phyloP scores from a whole-genome alignment of 2,888 invertebrate genomes.

The Melipona beecheii region DNA sequence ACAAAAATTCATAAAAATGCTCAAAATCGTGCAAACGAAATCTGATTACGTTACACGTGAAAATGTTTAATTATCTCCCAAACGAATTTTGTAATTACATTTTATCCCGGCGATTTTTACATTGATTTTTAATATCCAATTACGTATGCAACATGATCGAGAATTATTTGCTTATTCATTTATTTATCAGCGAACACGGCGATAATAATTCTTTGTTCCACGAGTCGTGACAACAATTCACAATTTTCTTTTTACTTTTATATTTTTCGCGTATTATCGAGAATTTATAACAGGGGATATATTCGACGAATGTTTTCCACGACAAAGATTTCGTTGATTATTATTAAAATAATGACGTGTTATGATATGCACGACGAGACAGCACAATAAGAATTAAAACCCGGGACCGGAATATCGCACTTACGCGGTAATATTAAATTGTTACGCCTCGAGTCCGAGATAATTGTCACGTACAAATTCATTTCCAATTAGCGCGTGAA shows the following conservation, averaged over 20 bases:
- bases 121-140: constrained; percentile 16
- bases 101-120: background rate
- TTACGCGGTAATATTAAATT: constrained; percentile 12
- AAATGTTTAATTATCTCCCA: background rate
- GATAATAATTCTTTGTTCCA: constrained; percentile 5
- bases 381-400: constrained; percentile 15
- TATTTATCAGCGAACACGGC: background rate
- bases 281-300: background rate
- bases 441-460: background rate
- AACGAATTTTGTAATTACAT: background rate
- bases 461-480: constrained; percentile 18
- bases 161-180: background rate
- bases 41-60: background rate
- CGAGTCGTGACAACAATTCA: background rate
- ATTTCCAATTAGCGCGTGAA: background rate
- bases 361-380: background rate
- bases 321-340: background rate
- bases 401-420: background rate
- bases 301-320: background rate
- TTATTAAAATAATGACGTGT: constrained; percentile 4
- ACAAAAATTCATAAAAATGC: background rate
- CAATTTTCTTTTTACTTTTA: background rate
- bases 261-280: background rate
- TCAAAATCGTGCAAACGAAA: background rate
- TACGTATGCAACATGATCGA: background rate